These are phyloP conservation scores for Siniperca scherzeri DNA, from an alignment of 2,797 vertebrate genomes.

Conservation along the genomic window DNA sequence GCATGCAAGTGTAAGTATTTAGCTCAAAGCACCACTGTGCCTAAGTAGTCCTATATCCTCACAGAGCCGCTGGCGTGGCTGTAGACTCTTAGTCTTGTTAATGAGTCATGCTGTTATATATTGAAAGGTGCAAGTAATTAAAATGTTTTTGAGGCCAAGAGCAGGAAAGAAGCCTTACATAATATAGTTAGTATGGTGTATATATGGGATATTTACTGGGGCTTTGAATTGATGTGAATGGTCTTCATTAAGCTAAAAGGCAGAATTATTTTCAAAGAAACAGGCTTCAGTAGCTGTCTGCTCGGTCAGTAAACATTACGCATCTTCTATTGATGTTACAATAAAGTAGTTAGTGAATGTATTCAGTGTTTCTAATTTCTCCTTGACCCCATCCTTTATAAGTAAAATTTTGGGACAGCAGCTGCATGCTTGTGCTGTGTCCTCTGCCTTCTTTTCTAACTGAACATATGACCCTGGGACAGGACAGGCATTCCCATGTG, in stretches of 20 bases:
- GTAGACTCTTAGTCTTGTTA: not conserved
- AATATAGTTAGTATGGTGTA: not conserved
- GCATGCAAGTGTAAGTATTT: no score
- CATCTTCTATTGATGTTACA: not conserved
- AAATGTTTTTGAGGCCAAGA: not conserved
- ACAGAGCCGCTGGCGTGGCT: not conserved
- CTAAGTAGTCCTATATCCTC: no score
- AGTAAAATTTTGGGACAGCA: slow-evolving; percentile 16
- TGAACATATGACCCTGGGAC: slow-evolving; percentile 43
- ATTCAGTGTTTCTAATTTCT: slow-evolving; percentile 9
- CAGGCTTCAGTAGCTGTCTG: not conserved
- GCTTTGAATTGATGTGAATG: not conserved
- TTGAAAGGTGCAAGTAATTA: slow-evolving; percentile 10
- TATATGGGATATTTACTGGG: not conserved
- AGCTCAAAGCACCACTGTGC: no score
- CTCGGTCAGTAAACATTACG: not conserved
- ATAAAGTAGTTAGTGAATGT: slow-evolving; percentile 9
- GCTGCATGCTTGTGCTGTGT: slow-evolving; percentile 28
- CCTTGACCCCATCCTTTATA: slow-evolving; percentile 24
- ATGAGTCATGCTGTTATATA: not conserved
- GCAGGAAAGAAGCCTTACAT: not conserved
- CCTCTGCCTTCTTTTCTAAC: slow-evolving; percentile 34
- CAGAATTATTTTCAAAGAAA: not conserved
- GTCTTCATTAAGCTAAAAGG: slow-evolving; percentile 7
- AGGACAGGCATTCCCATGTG: slow-evolving; percentile 55